Evolutionary conservation across 1,140 invertebrate species (phyloP), one percentile per base, ranked within the genome.

Genomic region (Drosophila azteca): DNA sequence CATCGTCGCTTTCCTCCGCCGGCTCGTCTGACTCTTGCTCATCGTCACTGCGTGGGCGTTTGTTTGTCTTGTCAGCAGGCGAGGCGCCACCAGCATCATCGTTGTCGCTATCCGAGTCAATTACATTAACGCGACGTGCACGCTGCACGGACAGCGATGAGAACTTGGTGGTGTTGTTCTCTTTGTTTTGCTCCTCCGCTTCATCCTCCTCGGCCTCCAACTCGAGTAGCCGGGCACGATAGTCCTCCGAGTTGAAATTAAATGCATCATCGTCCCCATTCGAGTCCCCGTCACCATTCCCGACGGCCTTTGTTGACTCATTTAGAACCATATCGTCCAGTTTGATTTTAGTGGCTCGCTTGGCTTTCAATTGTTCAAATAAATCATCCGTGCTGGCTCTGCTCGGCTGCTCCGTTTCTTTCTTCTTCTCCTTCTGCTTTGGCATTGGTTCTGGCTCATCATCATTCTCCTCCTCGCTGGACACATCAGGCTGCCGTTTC

Each of bases 51-150:
- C 89, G 89, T 67, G 70, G 89, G 67, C 89, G 89, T 83, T 90
- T 90, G 85, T 80, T 90, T 90, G 81, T 70, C 75, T 70, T 80
- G 73, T 67, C 52, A 74, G 58, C 63, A 43, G 75, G 70, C 64
- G 60, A 69, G 77, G 80, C 77, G 77, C 67, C 79, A 67, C 41
- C 61, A 53, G 49, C 45, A 54, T 64, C 66, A 55, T 78, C 75
- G 55, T 90, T 85, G 69, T 91, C 90, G 74, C 72, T 80, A 78
- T 91, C 88, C 51, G 90, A 91, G 72, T 91, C 90, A 88, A 91
- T 91, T 87, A 91, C 72, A 81, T 91, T 91, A 89, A 79, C 85
- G 70, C 90, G 90, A 74, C 90, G 90, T 83, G 78, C 74, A 71
- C 90, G 90, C 59, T 84, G 70, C 66, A 67, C 55, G 55, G 83